Conservation (phyloP, 2,888 invertebrate genomes). For the Chaitophorus viminalis region DNA sequence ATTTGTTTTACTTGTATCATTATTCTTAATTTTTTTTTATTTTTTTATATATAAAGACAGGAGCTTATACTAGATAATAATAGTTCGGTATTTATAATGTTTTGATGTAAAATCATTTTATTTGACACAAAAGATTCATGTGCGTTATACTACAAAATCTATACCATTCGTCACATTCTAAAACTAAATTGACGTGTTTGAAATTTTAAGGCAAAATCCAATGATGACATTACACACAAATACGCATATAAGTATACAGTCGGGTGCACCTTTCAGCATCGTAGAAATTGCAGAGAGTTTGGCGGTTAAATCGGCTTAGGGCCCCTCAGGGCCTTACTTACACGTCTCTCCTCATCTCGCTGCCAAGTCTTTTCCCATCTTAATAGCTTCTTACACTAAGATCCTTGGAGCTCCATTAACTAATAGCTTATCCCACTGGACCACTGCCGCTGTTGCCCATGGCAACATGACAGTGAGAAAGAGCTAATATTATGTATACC, state of each 20-base stretch:
- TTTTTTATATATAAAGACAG: neutral
- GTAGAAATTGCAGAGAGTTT: conserved; percentile 37
- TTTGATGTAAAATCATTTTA: conserved; percentile 18
- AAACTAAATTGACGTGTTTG: conserved; percentile 29
- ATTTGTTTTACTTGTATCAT: conserved; percentile 17
- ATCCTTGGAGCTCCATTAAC: conserved; percentile 54
- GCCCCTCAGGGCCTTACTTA: conserved; percentile 49
- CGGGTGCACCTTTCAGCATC: conserved; percentile 37
- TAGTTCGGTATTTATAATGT: neutral
- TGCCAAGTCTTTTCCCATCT: conserved; percentile 44
- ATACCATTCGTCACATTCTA: neutral
- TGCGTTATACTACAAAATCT: neutral
- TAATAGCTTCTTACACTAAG: conserved; percentile 44
- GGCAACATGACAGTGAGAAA: conserved; percentile 42
- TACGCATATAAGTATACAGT: neutral
- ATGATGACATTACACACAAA: neutral
- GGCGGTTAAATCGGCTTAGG: conserved; percentile 57
- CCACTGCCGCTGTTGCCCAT: conserved; percentile 36
- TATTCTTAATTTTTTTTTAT: conserved; percentile 52
- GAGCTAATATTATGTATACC: conserved; percentile 41
- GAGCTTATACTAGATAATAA: neutral
- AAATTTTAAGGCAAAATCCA: conserved; percentile 21
- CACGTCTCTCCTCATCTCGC: conserved; percentile 17
- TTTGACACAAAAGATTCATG: neutral
- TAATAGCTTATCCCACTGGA: conserved; percentile 50